Percentiles rank a stretch among this genome's conserved stretches.
These are phyloP conservation scores for Sebastes umbrosus DNA, from an alignment of 2,797 vertebrate genomes.

Conservation along the genomic window DNA sequence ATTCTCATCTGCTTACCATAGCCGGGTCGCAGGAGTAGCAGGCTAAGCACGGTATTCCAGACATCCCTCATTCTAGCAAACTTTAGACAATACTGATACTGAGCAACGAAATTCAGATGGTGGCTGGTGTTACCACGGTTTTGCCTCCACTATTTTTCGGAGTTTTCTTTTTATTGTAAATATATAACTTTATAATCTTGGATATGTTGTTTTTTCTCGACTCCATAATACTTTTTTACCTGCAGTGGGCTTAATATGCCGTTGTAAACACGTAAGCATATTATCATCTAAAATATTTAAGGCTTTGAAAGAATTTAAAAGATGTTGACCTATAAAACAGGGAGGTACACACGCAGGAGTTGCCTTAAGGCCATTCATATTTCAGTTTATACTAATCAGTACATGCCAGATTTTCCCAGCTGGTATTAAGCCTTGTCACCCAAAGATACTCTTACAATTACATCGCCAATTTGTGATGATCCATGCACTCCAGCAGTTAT, in stretches of 20 bases:
- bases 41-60: neutral
- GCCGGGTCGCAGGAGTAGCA: neutral
- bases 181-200: too few relatives aligned
- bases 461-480: neutral
- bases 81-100: too few relatives aligned
- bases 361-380: neutral
- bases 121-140: too few relatives aligned
- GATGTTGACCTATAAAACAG: neutral
- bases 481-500: neutral
- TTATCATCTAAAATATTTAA: neutral
- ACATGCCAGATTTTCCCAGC: neutral
- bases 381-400: neutral
- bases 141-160: too few relatives aligned
- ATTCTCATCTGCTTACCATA: neutral
- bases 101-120: too few relatives aligned
- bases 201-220: too few relatives aligned
- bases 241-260: too few relatives aligned
- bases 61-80: neutral
- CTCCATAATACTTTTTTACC: too few relatives aligned
- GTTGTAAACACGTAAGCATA: neutral
- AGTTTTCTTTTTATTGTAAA: too few relatives aligned
- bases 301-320: neutral
- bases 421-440: neutral
- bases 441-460: neutral
- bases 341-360: neutral